Percentiles rank a stretch among this genome's conserved stretches.
These are phyloP conservation scores for Cyphomyrmex costatus DNA, from an alignment of 1,140 invertebrate species.

Conservation along the genomic window DNA sequence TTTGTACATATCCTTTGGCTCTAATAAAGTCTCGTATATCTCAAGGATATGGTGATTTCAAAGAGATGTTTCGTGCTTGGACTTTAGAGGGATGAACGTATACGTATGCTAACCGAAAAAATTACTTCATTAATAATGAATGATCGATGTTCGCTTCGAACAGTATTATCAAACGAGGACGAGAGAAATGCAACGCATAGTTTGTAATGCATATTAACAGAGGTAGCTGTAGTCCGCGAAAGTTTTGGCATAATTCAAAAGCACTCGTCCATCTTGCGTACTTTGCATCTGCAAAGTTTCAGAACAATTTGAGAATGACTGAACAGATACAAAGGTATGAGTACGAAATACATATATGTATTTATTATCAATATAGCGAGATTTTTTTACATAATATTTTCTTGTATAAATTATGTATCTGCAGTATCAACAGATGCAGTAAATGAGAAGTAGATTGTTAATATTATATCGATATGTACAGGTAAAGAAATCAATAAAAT, in stretches of 20 bases:
- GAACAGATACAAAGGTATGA: background rate
- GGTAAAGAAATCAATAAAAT: constrained; percentile 2
- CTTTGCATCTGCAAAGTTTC: constrained; percentile 26
- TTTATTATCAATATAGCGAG: background rate
- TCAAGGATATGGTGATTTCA: background rate
- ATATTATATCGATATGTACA: background rate
- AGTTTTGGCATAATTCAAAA: constrained; percentile 50
- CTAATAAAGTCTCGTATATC: background rate
- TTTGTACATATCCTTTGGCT: background rate
- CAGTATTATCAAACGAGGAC: background rate
- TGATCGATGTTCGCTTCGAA: background rate
- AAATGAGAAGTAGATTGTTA: background rate
- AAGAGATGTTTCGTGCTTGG: background rate
- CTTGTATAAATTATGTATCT: background rate
- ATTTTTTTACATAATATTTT: background rate
- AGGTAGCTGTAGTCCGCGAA: background rate
- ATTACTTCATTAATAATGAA: constrained; percentile 49
- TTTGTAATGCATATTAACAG: constrained; percentile 34
- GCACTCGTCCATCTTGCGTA: constrained; percentile 34
- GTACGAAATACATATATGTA: background rate
- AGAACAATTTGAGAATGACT: constrained; percentile 1
- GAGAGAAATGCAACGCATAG: constrained; percentile 13
- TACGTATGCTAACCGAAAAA: constrained; percentile 30
- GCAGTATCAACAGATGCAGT: background rate
- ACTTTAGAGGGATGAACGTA: background rate